A percentile compares a stretch with the other conserved stretches of the same genome.
Evolutionary conservation across 2,888 invertebrate genomes (phyloP).

Genomic region (Clepsis dumicolana): DNA sequence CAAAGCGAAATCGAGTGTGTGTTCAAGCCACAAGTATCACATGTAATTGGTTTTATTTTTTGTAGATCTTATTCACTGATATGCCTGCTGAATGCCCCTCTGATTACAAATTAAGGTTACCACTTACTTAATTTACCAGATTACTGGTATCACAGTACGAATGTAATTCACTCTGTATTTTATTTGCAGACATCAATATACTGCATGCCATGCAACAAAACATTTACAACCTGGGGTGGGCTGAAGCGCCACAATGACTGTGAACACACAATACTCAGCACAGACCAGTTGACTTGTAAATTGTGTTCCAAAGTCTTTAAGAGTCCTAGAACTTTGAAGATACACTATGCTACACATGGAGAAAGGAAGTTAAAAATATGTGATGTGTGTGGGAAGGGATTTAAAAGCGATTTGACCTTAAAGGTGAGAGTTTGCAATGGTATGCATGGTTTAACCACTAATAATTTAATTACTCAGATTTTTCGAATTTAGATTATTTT

Average conservation of each 20-base stretch:
- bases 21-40: no score
- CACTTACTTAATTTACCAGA: no score
- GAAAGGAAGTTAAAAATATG: constrained; percentile 66
- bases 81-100: no score
- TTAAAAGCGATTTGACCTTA: constrained; percentile 61
- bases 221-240: constrained; percentile 72
- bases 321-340: constrained; percentile 65
- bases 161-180: constrained; percentile 7
- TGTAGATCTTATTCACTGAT: no score
- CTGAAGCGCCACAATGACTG: constrained; percentile 68
- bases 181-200: constrained; percentile 59
- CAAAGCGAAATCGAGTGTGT: no score
- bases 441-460: no score
- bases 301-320: constrained; percentile 74
- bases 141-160: no score
- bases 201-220: constrained; percentile 71
- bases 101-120: no score
- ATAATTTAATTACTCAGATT: no score
- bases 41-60: no score
- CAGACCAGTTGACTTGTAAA: constrained; percentile 65
- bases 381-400: constrained; percentile 76
- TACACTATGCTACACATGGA: constrained; percentile 67
- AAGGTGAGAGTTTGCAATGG: constrained; percentile 61
- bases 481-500: no score
- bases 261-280: constrained; percentile 63